Base-by-base conservation (phyloP, 2,888 invertebrate genomes). In the Conchocele bisecta region DNA sequence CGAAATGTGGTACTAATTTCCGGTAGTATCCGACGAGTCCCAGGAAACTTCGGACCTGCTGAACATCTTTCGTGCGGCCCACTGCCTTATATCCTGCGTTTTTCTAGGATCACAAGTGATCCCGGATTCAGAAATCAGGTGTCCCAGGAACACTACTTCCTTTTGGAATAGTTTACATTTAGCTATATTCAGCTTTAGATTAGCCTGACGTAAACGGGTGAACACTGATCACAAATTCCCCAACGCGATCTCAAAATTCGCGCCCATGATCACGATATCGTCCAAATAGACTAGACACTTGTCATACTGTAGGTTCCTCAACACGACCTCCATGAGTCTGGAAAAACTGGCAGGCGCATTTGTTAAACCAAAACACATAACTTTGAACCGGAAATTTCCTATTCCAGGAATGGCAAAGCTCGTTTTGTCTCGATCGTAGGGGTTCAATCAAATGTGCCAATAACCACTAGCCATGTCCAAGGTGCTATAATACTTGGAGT, bases 121-220 rank as follows among this genome's bases (percentile, higher is more conserved):
- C n/a, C 60, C 48, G 11, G 46, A 26, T 13, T 61, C 20, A 13
- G 20, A 48, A 13, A 41, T 44, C 17, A 37, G 15, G 22, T 56
- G 51, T 11, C 64, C 64, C 39, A 65, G 39, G 37, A 56, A 66
- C 11, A 31, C 20, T 28, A 58, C 51, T 28, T 60, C 29, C 28
- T 50, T 51, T 4, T 41, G 58, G 41, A 66, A 59, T 9, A 66
- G 29, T 24, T 46, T 39, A 66, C 66, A 66, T 50, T 59, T 66
- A 4, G 37, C 42, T n/a, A 56, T 37, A 41, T 57, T 50, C 13
- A 66, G 33, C 50, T 66, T 44, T 6, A 66, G 39, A 42, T 48
- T 33, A 15, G 60, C 60, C 5, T 20, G 26, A 15, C 50, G 48
- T 1, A 60, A 35, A 15, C 31, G 0, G 17, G 13, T 24, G 2